phyloP scores from a whole-genome alignment of 2,797 vertebrate species.

The Enteromius trimaculatus region DNA sequence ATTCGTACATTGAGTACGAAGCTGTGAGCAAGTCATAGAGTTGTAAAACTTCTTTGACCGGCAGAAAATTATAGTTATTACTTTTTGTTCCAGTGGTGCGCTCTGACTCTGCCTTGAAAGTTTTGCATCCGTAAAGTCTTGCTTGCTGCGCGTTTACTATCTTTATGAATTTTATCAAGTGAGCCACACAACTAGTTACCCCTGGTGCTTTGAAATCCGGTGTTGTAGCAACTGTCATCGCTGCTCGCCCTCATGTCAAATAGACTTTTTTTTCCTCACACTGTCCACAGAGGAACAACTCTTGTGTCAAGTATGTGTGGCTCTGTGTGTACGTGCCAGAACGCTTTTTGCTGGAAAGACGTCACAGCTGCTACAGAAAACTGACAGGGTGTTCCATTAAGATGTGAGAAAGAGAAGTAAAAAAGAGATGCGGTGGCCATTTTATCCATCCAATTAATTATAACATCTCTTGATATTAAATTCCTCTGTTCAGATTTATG shows the following conservation, averaged over 20 bases:
- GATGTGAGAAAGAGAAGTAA: slow-evolving; percentile 14
- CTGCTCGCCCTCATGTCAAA: slow-evolving; percentile 45
- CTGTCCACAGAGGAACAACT: slow-evolving; percentile 27
- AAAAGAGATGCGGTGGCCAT: background rate
- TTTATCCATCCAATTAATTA: slow-evolving; percentile 25
- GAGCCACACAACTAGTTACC: slow-evolving; percentile 12
- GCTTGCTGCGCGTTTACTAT: background rate
- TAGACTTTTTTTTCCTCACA: slow-evolving; percentile 33
- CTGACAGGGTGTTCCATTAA: slow-evolving; percentile 54
- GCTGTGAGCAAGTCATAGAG: slow-evolving; percentile 1
- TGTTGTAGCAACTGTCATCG: slow-evolving; percentile 47
- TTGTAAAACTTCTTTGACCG: slow-evolving; percentile 8
- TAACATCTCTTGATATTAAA: background rate
- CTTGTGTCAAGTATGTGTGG: slow-evolving; percentile 23
- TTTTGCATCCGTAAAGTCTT: slow-evolving; percentile 13
- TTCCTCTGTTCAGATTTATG: background rate
- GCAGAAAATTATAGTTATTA: slow-evolving; percentile 5
- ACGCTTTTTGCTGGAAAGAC: slow-evolving; percentile 24
- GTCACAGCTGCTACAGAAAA: slow-evolving; percentile 32
- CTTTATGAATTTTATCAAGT: slow-evolving; percentile 18
- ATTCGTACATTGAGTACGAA: background rate
- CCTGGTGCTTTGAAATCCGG: slow-evolving; percentile 35
- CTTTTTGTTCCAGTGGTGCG: background rate
- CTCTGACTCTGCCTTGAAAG: slow-evolving; percentile 5
- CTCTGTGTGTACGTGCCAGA: slow-evolving; percentile 12